Evolutionary conservation across 2,797 vertebrate genomes (phyloP).

Genomic region (Mycteria americana): DNA sequence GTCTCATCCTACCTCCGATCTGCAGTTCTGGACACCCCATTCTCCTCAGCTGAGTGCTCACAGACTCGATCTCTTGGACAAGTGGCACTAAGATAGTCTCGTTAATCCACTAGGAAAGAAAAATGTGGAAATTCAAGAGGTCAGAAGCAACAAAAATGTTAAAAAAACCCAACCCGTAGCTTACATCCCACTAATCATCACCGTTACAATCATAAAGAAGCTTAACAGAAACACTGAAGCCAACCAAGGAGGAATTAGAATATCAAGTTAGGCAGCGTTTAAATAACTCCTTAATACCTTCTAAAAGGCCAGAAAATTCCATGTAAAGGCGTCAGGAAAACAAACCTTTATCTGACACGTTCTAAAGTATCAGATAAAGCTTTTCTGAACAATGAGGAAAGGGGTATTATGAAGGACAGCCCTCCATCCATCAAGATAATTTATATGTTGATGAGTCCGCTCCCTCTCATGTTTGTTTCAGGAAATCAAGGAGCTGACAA

Average conservation of each 20-base stretch:
- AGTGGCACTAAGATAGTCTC: constrained; percentile 93
- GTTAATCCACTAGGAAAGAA: constrained; percentile 88
- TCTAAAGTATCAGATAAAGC: background rate
- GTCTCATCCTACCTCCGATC: constrained; percentile 87
- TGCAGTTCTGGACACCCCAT: constrained; percentile 95
- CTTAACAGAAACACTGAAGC: background rate
- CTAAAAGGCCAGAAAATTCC: background rate
- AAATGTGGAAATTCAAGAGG: background rate
- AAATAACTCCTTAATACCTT: background rate
- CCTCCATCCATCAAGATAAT: background rate
- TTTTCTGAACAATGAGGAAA: background rate
- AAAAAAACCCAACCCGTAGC: accelerated
- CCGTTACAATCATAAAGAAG: background rate
- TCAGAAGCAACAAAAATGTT: background rate
- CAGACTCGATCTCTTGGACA: constrained; percentile 90
- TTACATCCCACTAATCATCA: background rate
- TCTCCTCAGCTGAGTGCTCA: constrained; percentile 91
- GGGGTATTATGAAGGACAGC: background rate
- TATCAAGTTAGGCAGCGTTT: background rate
- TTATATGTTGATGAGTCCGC: background rate
- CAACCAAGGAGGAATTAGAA: background rate
- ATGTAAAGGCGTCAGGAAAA: background rate
- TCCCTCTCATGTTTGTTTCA: background rate
- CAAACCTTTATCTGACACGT: too few relatives aligned
- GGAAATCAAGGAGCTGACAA: background rate